phyloP scores from a whole-genome alignment of 2,888 invertebrate genomes.

The Drosophila parthenogenetica region DNA sequence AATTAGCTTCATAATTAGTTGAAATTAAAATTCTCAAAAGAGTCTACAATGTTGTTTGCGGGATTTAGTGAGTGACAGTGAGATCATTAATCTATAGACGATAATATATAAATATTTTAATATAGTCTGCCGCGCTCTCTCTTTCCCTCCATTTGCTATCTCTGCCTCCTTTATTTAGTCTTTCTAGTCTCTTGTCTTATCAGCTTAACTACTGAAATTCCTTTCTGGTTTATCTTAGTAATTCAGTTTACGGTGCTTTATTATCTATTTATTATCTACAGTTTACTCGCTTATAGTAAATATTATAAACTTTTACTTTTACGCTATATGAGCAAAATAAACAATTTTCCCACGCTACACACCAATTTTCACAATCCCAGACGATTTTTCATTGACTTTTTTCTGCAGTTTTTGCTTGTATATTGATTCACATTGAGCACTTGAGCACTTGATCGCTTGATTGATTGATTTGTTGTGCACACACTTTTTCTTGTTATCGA shows the following conservation, averaged over 20 bases:
- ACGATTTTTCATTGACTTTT: conserved; percentile 62
- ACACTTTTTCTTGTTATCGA: conserved; percentile 35
- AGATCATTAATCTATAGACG: conserved; percentile 47
- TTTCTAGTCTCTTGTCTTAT: conserved; percentile 30
- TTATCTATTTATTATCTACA: conserved; percentile 29
- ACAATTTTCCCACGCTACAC: conserved; percentile 73
- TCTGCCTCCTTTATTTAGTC: conserved; percentile 3
- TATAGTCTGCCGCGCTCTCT: too few species aligned
- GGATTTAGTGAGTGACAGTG: conserved; percentile 57
- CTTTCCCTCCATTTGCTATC: not conserved
- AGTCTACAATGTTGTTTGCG: conserved; percentile 22
- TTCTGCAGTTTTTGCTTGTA: conserved; percentile 39
- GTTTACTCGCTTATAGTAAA: conserved; percentile 17
- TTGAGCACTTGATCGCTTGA: conserved; percentile 40
- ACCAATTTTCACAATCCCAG: conserved; percentile 45
- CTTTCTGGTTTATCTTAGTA: conserved; percentile 32
- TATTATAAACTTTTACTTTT: conserved; percentile 19
- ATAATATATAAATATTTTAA: conserved; percentile 7
- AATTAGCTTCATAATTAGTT: conserved; percentile 72
- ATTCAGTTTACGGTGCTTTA: conserved; percentile 1
- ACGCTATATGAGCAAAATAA: conserved; percentile 37
- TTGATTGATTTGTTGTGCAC: conserved; percentile 28
- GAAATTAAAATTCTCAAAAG: conserved; percentile 59
- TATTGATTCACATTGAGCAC: conserved; percentile 42
- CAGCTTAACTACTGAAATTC: conserved; percentile 47